A percentile compares a stretch with the other conserved stretches of the same genome.
Evolutionary conservation across 2,797 vertebrate species (phyloP).

Genomic region (Picus viridis): DNA sequence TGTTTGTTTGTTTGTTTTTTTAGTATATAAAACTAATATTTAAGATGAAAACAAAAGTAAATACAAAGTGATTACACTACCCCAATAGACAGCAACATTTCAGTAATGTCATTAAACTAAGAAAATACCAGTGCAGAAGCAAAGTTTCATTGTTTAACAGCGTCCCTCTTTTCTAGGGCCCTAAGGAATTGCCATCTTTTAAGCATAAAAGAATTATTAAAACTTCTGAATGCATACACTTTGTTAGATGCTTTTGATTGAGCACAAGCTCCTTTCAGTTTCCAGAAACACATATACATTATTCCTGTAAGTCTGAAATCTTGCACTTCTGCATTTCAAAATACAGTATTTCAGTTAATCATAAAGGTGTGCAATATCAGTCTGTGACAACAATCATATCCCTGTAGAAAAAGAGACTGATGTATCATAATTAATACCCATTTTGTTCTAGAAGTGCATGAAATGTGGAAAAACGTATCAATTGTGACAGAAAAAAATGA

Average conservation of each 20-base stretch:
- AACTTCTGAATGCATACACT: slow-evolving; percentile 75
- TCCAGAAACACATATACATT: neutral
- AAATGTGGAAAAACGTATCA: neutral
- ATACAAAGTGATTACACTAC: slow-evolving; percentile 15
- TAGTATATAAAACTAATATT: neutral
- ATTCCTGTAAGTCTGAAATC: neutral
- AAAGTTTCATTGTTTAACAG: slow-evolving; percentile 79
- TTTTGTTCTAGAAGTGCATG: neutral
- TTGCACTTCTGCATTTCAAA: neutral
- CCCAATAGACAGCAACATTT: slow-evolving; percentile 77
- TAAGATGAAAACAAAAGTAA: too few relatives aligned
- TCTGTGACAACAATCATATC: neutral
- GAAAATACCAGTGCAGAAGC: slow-evolving; percentile 76
- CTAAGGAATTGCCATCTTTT: slow-evolving; percentile 45
- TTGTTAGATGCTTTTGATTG: slow-evolving; percentile 78
- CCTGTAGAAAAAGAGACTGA: neutral
- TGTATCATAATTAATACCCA: neutral
- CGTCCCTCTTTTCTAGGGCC: slow-evolving; percentile 43
- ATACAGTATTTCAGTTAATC: neutral
- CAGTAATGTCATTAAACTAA: slow-evolving; percentile 71
- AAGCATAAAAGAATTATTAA: slow-evolving; percentile 71
- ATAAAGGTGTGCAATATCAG: neutral
- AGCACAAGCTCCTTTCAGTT: neutral
- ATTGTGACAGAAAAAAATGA: neutral
- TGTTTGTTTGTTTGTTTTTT: neutral